phyloP scores from a whole-genome alignment of 2,113 vertebrate genomes.

The Synodontis membranacea region DNA sequence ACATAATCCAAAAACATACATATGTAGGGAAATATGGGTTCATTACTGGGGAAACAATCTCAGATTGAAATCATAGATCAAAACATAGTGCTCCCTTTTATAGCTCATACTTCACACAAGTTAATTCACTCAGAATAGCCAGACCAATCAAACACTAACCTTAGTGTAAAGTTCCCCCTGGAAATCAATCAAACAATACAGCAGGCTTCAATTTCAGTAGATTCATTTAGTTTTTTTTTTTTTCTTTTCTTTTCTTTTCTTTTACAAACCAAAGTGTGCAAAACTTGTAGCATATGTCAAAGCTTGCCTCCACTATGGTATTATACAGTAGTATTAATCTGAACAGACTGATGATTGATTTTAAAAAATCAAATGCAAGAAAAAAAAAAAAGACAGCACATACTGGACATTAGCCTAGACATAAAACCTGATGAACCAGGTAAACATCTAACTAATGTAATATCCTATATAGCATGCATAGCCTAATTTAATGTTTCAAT shows the following conservation, averaged over 20 bases:
- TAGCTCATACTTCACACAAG: not conserved
- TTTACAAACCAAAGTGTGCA: too few species aligned
- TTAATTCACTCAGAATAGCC: not conserved
- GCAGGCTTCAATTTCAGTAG: not conserved
- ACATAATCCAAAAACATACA: conserved; percentile 61
- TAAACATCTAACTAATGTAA: too few species aligned
- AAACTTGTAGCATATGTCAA: not conserved
- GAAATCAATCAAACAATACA: not conserved
- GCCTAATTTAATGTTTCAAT: too few species aligned
- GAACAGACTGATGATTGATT: not conserved
- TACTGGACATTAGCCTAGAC: too few species aligned
- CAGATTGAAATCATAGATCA: not conserved
- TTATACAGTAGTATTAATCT: not conserved
- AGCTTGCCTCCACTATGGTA: not conserved
- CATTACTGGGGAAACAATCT: not conserved
- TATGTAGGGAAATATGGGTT: not conserved
- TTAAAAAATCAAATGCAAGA: not conserved
- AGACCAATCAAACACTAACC: not conserved
- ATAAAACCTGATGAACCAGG: too few species aligned
- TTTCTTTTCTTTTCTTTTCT: too few species aligned
- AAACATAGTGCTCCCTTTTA: not conserved
- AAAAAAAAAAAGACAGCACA: too few species aligned
- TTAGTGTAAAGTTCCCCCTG: not conserved
- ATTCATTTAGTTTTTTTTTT: not conserved
- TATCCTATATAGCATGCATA: too few species aligned